These are phyloP conservation scores for Oxyura jamaicensis DNA, from an alignment of 2,113 vertebrate species.

Conservation along the genomic window DNA sequence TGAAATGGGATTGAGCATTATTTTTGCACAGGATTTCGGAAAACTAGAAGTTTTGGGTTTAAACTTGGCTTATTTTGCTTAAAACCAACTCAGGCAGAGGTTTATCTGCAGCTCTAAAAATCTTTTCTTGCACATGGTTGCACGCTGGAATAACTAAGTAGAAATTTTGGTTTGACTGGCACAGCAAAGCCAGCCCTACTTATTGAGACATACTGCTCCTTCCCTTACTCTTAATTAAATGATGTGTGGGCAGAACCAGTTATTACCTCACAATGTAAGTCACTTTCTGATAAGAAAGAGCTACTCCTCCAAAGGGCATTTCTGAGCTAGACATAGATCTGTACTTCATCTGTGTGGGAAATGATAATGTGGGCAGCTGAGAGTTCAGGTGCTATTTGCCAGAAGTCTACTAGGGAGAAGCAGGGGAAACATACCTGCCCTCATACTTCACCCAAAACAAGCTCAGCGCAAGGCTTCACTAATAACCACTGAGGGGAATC, in stretches of 20 bases:
- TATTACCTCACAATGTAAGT: not conserved
- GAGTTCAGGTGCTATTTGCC: not conserved
- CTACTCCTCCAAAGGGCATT: not conserved
- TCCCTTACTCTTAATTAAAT: not conserved
- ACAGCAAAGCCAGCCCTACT: not conserved
- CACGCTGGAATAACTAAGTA: not conserved
- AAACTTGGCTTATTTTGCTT: not conserved
- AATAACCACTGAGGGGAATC: not conserved
- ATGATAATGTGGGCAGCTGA: not conserved
- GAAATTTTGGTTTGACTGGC: not conserved
- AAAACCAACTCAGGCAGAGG: not conserved
- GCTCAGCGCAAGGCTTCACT: not conserved
- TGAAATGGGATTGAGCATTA: not conserved
- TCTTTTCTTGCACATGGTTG: not conserved
- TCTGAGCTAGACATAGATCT: not conserved
- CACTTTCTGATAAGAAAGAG: not conserved
- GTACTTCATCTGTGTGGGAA: not conserved
- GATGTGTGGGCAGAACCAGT: not conserved
- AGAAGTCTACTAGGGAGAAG: not conserved
- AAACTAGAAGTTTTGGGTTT: accelerated
- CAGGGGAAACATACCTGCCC: not conserved
- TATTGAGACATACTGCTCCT: not conserved
- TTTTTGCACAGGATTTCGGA: not conserved
- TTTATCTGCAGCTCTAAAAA: not conserved
- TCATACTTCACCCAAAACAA: not conserved